Evolutionary conservation across 2,888 invertebrate genomes (phyloP), one percentile per base, ranked within the genome.

Genomic region (Eudemis profundana): DNA sequence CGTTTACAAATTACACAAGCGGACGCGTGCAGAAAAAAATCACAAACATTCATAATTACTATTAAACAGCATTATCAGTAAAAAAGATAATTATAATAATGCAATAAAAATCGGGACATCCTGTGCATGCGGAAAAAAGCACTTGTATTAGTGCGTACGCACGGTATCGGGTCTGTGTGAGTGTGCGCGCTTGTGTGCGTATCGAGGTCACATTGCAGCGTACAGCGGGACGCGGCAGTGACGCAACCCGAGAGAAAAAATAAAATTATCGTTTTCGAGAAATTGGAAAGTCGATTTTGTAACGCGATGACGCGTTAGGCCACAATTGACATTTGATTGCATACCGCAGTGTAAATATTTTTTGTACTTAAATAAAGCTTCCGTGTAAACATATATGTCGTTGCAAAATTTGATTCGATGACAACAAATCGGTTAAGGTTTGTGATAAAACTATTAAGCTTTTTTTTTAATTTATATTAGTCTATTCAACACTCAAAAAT

Each of bases 151-250:
- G 79, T 83, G 82, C 76, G 78, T 78, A 72, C 69, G 75, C 69
- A 78, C 75, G 73, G 76, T 7, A 4, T 77, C 69, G 68, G 80
- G 73, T 47, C 67, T 66, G 67, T 68, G 70, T 29, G 47, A 33
- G 61, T 68, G 74, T 77, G 79, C 78, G 78, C 68, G 77, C 69
- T 56, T 73, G 81, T 85, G 85, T 79, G 83, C 72, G 82, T 85
- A 90, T 84, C 85, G 90, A 86, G 91, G 91, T 91, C 91, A 90
- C 78, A 78, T 78, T 84, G 84, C 85, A 81, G 71, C 72, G 85
- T 78, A 83, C 84, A 79, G 73, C 76, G 71, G 76, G 74, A 77
- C 75, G 79, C 73, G 72, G 67, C 19, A 56, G 66, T 69, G 65
- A 64, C 66, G 65, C 56, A 68, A 68, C 49, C n/a, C 17, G 44